Evolutionary conservation across 2,888 invertebrate species (phyloP), one percentile per base, ranked within the genome.

Genomic region (Microctonus aethiopoides): DNA sequence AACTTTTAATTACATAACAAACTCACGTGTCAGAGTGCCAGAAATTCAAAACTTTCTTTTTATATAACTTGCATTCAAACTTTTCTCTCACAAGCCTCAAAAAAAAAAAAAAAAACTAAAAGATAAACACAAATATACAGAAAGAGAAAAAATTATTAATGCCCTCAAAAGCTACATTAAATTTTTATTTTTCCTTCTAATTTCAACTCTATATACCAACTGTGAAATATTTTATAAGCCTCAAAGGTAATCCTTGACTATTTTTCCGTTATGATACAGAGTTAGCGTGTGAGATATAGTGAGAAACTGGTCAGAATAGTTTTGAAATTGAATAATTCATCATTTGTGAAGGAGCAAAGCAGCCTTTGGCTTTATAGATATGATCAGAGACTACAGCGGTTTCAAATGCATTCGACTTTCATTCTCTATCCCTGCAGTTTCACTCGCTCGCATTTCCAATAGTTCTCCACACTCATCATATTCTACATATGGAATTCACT

Each of bases 291-390:
- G 7, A 46, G 2, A 20, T 46, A 46, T 16, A n/a, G 9, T 6
- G 16, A 46, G 46, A 46, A 16, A 46, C 46, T 46, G 20, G 46
- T 16, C 6, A 46, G 46, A 4, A 46, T 66, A 59, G 20, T 39
- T 56, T 61, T 67, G 34, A 52, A 68, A 59, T 70, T 73, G 76
- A 76, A 76, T 76, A 64, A 76, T 76, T 73, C 73, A 76, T 73
- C 71, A 68, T 73, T 73, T 73, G 71, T 71, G n/a, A n/a, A n/a
- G 22, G 24, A 61, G 69, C 70, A 57, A 67, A 74, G 69, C 62
- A 62, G 65, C 71, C 65, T 69, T 68, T 69, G 66, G 54, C 22
- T 36, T 60, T 60, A 36, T 39, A 60, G 60, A 39, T 39, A 60
- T 60, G 39, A n/a, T n/a, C n/a, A 39, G 34, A 60, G 34, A 20